These are phyloP conservation scores for Harpagoxenus sublaevis DNA, from an alignment of 2,888 invertebrate species.

Conservation along the genomic window DNA sequence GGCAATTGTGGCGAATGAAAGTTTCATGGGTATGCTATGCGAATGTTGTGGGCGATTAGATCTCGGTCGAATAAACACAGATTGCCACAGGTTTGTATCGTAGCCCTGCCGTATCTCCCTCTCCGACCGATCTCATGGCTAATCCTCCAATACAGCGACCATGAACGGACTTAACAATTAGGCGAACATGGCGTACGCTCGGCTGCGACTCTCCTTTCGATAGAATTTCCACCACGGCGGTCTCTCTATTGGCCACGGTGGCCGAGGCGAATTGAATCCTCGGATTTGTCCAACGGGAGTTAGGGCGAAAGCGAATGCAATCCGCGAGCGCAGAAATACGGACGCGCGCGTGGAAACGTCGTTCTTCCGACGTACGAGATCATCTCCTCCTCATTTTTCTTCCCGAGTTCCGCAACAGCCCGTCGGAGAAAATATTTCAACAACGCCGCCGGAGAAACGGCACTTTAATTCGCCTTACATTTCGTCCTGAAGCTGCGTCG, in stretches of 20 bases:
- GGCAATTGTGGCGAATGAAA: slow-evolving; percentile 13
- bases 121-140: not conserved
- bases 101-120: not conserved
- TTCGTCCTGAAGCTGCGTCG: slow-evolving; percentile 14
- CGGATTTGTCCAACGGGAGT: slow-evolving; percentile 24
- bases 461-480: slow-evolving; percentile 50
- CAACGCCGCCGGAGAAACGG: slow-evolving; percentile 28
- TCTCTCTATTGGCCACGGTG: not conserved
- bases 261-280: slow-evolving; percentile 29
- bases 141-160: slow-evolving; percentile 34
- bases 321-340: slow-evolving; percentile 7
- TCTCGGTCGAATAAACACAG: slow-evolving; percentile 38
- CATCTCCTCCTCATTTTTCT: slow-evolving; percentile 45
- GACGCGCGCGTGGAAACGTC: not conserved
- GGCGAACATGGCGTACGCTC: slow-evolving; percentile 16
- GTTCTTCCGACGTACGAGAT: slow-evolving; percentile 29
- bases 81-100: slow-evolving; percentile 29
- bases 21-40: slow-evolving; percentile 7
- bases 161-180: slow-evolving; percentile 49
- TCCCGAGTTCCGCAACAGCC: slow-evolving; percentile 17
- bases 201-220: slow-evolving; percentile 28
- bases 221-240: slow-evolving; percentile 29
- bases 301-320: not conserved
- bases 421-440: slow-evolving; percentile 44
- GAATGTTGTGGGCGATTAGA: slow-evolving; percentile 41